Conservation (phyloP, 2,113 vertebrate genomes). For the Raja brachyura region DNA sequence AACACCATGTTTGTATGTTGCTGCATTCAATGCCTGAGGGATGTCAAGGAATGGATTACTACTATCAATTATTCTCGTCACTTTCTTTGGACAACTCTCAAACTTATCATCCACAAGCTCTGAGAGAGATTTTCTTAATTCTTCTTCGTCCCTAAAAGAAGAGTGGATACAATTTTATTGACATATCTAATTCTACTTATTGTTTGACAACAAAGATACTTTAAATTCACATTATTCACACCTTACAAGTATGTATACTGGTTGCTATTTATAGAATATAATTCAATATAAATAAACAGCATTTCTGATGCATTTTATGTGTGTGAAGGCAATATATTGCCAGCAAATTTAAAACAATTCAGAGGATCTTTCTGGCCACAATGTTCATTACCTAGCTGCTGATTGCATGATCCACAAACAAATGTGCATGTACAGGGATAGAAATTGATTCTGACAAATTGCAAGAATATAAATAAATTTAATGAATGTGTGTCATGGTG, state of each 20-base stretch:
- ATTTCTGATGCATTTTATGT: neutral
- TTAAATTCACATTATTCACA: neutral
- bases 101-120: constrained; percentile 94
- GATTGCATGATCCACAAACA: neutral
- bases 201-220: neutral
- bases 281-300: neutral
- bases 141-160: constrained; percentile 81
- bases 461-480: neutral
- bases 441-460: neutral
- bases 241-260: neutral
- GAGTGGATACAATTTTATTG: constrained; percentile 39
- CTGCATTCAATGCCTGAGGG: constrained; percentile 76
- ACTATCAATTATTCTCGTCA: constrained; percentile 84
- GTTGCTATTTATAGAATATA: neutral
- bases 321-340: neutral
- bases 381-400: neutral
- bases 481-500: neutral
- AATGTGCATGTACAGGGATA: neutral
- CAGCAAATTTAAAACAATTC: neutral
- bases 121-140: constrained; percentile 89
- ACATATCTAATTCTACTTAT: neutral
- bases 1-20: constrained; percentile 90
- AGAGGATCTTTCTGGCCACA: neutral
- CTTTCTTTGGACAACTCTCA: constrained; percentile 77
- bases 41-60: constrained; percentile 93